These are phyloP conservation scores for Erinaceus europaeus DNA, from an alignment of 2,113 vertebrate species.

Conservation along the genomic window DNA sequence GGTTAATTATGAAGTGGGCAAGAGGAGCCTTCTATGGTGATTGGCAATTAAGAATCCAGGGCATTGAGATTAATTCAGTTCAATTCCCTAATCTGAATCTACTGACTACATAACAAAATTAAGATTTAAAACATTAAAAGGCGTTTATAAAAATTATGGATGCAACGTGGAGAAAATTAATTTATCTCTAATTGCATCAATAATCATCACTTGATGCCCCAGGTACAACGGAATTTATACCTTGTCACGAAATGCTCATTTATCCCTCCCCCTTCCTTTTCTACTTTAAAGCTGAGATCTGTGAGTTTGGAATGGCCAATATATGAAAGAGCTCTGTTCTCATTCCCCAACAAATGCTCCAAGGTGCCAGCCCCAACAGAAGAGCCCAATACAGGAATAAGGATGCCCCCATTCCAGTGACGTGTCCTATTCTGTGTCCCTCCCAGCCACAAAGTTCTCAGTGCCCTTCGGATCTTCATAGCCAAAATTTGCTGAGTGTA, in stretches of 20 bases:
- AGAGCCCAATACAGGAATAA: background rate
- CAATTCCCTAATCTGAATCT: conserved; percentile 79
- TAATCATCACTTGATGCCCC: conserved; percentile 65
- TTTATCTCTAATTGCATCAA: conserved; percentile 73
- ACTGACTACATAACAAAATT: conserved; percentile 78
- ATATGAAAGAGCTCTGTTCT: background rate
- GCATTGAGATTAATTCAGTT: conserved; percentile 80
- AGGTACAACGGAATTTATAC: conserved; percentile 26
- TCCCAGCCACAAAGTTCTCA: background rate
- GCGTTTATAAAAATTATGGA: conserved; percentile 80
- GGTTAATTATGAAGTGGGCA: conserved; percentile 81
- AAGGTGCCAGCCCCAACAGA: fast-evolving
- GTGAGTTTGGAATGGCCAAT: background rate
- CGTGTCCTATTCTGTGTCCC: background rate
- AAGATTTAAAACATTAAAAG: conserved; percentile 78
- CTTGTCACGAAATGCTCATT: background rate
- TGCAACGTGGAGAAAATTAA: conserved; percentile 78
- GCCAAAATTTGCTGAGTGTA: background rate
- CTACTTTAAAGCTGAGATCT: background rate
- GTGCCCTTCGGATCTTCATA: background rate
- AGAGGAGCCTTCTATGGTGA: conserved; percentile 73
- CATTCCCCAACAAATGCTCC: background rate
- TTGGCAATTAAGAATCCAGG: conserved; percentile 79
- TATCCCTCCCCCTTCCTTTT: background rate
- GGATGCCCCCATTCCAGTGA: background rate